These are phyloP conservation scores for Synanthedon vespiformis DNA, from an alignment of 2,888 invertebrate genomes.

Conservation along the genomic window DNA sequence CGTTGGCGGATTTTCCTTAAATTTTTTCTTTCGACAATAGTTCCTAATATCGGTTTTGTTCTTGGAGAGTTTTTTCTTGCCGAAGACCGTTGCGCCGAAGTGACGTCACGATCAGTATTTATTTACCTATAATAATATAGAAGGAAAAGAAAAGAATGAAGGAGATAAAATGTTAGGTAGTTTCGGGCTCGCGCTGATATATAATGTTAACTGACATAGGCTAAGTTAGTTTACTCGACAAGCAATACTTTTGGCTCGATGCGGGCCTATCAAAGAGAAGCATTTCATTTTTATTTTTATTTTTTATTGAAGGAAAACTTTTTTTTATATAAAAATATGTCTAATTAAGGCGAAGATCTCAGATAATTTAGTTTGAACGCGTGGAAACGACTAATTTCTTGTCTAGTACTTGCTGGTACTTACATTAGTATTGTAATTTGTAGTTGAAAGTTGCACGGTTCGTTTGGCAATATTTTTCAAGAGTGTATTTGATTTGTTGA, in stretches of 20 bases:
- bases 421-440: slow-evolving; percentile 14
- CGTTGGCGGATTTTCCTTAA: slow-evolving; percentile 9
- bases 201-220: slow-evolving; percentile 18
- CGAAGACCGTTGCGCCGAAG: slow-evolving; percentile 22
- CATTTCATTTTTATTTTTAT: slow-evolving; percentile 43
- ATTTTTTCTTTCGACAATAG: slow-evolving; percentile 22
- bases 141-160: no score
- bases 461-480: slow-evolving; percentile 36
- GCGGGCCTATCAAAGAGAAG: slow-evolving; percentile 51
- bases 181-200: slow-evolving; percentile 20
- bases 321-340: background rate
- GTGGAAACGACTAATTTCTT: slow-evolving; percentile 20
- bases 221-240: slow-evolving; percentile 29
- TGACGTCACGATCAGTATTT: slow-evolving; percentile 32
- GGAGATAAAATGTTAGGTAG: slow-evolving; percentile 8
- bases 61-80: slow-evolving; percentile 26
- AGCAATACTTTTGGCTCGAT: slow-evolving; percentile 35
- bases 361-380: slow-evolving; percentile 53
- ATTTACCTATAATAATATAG: slow-evolving; percentile 12
- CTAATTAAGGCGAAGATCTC: slow-evolving; percentile 59
- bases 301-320: background rate
- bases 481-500: slow-evolving; percentile 22
- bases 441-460: slow-evolving; percentile 44
- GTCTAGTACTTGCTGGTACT: slow-evolving; percentile 23
- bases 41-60: slow-evolving; percentile 28